Evolutionary conservation across 2,113 vertebrate species (phyloP).

Genomic region (Macquaria australasica): DNA sequence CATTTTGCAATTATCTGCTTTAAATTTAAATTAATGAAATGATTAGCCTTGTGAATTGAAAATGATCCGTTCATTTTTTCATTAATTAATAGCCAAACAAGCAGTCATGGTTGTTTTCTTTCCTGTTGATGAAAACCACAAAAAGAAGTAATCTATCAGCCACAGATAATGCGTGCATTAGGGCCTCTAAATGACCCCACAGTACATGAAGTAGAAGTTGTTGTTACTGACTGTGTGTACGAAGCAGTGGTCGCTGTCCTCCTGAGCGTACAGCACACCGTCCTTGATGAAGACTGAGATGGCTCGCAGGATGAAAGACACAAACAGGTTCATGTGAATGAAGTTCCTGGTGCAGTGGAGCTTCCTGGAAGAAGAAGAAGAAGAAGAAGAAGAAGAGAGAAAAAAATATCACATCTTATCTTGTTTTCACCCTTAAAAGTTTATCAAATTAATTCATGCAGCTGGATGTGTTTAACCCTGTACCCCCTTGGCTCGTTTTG

Average conservation of each 20-base stretch:
- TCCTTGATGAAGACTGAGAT: slow-evolving; percentile 99
- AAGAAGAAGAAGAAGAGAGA: neutral
- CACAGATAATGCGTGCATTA: neutral
- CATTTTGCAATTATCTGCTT: slow-evolving; percentile 29
- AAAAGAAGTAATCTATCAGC: neutral
- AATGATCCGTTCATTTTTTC: neutral
- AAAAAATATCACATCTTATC: neutral
- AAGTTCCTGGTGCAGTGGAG: slow-evolving; percentile 99
- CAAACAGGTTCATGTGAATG: slow-evolving; percentile 99
- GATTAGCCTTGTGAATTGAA: slow-evolving; percentile 22
- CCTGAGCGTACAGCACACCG: slow-evolving; percentile 93
- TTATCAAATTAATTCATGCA: neutral
- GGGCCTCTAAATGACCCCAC: neutral
- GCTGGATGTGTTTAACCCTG: neutral
- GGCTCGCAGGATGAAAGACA: slow-evolving; percentile 97
- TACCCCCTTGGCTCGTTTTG: neutral
- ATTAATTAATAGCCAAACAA: slow-evolving; percentile 10
- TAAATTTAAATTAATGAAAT: slow-evolving; percentile 22
- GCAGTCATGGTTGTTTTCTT: neutral
- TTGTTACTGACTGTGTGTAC: slow-evolving; percentile 86
- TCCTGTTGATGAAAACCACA: neutral
- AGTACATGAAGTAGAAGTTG: no score
- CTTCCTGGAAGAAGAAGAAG: slow-evolving; percentile 85
- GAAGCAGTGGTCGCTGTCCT: slow-evolving; percentile 94
- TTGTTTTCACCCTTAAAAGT: neutral